A percentile compares a stretch with the other conserved stretches of the same genome.
Evolutionary conservation across 2,113 vertebrate genomes (phyloP).

Genomic region (Alligator mississippiensis): DNA sequence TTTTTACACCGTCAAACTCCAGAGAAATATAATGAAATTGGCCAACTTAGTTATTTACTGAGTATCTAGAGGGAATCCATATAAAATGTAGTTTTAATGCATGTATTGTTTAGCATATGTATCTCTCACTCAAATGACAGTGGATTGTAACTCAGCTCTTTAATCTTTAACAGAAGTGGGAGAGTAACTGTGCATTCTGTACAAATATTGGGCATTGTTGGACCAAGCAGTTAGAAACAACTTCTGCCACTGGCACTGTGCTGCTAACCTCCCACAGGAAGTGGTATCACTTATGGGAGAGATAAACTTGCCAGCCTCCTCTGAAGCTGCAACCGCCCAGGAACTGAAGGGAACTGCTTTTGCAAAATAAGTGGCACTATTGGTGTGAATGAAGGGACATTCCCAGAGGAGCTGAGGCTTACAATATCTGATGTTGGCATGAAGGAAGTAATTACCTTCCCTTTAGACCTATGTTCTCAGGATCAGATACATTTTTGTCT

Average conservation of each 20-base stretch:
- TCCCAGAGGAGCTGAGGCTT: not conserved
- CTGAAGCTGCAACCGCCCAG: not conserved
- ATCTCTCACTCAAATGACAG: not conserved
- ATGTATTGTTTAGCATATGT: conserved; percentile 15
- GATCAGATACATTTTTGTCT: not conserved
- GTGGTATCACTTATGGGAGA: not conserved
- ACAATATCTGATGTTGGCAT: not conserved
- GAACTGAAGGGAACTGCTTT: not conserved
- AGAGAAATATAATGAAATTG: conserved; percentile 50
- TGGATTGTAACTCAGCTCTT: conserved; percentile 21
- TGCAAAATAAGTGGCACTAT: not conserved
- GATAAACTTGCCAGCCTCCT: not conserved
- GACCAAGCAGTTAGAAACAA: not conserved
- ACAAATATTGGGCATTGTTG: not conserved
- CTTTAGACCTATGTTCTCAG: not conserved
- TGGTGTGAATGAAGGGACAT: not conserved
- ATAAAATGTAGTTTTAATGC: conserved; percentile 12
- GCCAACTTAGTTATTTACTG: conserved; percentile 40
- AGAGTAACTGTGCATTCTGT: not conserved
- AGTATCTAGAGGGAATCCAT: conserved; percentile 42
- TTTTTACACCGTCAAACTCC: conserved; percentile 66
- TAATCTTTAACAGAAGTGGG: not conserved
- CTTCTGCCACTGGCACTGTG: accelerated
- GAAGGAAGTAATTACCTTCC: not conserved
- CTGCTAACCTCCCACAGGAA: not conserved